These are phyloP conservation scores for Nesogale talazaci DNA, from an alignment of 2,113 vertebrate species.

Conservation along the genomic window DNA sequence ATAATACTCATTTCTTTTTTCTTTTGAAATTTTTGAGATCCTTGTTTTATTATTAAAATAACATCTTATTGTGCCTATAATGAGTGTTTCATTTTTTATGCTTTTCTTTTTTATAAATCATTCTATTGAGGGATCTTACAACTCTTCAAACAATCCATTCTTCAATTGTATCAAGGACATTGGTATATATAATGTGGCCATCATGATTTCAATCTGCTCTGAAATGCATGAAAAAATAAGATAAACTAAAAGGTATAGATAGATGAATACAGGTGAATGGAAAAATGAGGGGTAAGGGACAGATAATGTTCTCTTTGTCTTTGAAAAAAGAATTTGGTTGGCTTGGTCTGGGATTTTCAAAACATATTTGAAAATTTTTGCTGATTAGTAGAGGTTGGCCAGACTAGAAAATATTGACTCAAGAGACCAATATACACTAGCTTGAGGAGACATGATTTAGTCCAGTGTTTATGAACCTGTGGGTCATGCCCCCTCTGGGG, in stretches of 20 bases:
- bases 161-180: too few species aligned
- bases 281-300: neutral
- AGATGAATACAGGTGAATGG: neutral
- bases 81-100: too few species aligned
- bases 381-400: neutral
- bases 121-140: too few species aligned
- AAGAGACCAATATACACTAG: neutral
- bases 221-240: neutral
- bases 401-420: neutral
- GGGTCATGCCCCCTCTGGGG: too few species aligned
- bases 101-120: too few species aligned
- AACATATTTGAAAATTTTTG: neutral
- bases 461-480: too few species aligned
- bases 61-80: too few species aligned
- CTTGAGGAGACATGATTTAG: neutral
- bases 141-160: too few species aligned
- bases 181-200: too few species aligned
- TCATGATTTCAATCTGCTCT: neutral
- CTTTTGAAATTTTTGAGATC: too few species aligned
- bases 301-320: neutral
- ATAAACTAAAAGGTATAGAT: neutral
- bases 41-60: too few species aligned
- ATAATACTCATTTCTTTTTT: too few species aligned
- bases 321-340: neutral
- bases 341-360: neutral